These are phyloP conservation scores for Drosophila nebulosa DNA, from an alignment of 1,140 invertebrate genomes.

Conservation along the genomic window DNA sequence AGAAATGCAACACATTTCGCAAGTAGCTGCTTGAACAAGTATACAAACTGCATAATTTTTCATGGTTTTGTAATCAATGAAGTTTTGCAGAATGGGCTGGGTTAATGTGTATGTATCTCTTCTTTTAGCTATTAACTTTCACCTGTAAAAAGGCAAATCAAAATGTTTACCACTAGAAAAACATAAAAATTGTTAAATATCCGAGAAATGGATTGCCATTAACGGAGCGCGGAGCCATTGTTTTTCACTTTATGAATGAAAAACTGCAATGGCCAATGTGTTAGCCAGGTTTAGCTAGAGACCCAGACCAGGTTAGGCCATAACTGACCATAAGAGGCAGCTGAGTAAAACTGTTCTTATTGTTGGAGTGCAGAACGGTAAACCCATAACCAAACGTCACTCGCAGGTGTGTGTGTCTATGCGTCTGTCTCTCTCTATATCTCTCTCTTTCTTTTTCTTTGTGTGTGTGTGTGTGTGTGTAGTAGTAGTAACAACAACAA, in stretches of 20 bases:
- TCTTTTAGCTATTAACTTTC: no score
- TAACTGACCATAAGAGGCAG: constrained; percentile 41
- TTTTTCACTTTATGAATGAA: not conserved
- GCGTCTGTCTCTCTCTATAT: no score
- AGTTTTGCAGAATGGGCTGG: no score
- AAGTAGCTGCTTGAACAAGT: no score
- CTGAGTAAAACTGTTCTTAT: constrained; percentile 14
- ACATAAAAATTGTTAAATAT: not conserved
- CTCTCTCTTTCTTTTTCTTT: not conserved
- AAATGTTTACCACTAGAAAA: constrained; percentile 15
- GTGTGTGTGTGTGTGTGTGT: constrained; percentile 38
- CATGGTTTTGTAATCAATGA: no score
- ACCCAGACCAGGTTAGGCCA: constrained; percentile 30
- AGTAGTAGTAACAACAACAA: constrained; percentile 38
- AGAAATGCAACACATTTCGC: no score
- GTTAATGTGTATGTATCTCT: no score
- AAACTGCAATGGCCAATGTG: constrained; percentile 1
- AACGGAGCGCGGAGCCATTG: not conserved
- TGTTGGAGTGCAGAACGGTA: constrained; percentile 44
- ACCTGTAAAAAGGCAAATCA: no score
- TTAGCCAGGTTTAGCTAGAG: no score
- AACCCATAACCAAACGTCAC: constrained; percentile 57
- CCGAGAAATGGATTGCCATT: not conserved
- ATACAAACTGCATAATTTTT: no score
- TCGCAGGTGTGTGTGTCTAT: constrained; percentile 59